Conservation (phyloP, 2,797 vertebrate species). For the Huso huso region DNA sequence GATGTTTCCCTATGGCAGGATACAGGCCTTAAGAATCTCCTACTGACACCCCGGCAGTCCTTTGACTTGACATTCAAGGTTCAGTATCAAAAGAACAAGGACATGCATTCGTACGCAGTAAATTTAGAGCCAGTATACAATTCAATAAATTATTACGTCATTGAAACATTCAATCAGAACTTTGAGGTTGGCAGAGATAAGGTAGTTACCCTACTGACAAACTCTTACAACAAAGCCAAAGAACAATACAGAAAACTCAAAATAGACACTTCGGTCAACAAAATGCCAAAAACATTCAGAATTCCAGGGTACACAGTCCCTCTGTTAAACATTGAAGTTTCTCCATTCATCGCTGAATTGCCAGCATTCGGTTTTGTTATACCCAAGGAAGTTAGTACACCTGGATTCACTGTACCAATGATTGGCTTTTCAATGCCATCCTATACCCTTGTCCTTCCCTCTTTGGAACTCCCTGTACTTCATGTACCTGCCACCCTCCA, state of each 20-base stretch:
- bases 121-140: slow-evolving; percentile 65
- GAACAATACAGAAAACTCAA: slow-evolving; percentile 67
- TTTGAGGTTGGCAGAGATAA: slow-evolving; percentile 65
- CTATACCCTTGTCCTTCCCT: slow-evolving; percentile 73
- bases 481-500: slow-evolving; percentile 66
- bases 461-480: slow-evolving; percentile 64
- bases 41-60: slow-evolving; percentile 77
- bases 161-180: slow-evolving; percentile 44
- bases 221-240: slow-evolving; percentile 72
- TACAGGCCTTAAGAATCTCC: slow-evolving; percentile 67
- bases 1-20: slow-evolving; percentile 81
- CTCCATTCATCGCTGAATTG: slow-evolving; percentile 74
- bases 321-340: slow-evolving; percentile 71
- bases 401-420: slow-evolving; percentile 67
- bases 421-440: slow-evolving; percentile 76
- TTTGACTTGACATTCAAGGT: slow-evolving; percentile 75
- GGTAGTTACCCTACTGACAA: slow-evolving; percentile 54
- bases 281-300: slow-evolving; percentile 62
- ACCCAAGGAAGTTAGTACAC: slow-evolving; percentile 77
- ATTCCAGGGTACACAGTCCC: slow-evolving; percentile 81
- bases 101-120: slow-evolving; percentile 61
- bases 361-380: slow-evolving; percentile 70
- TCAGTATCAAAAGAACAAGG: slow-evolving; percentile 81
- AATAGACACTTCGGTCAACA: slow-evolving; percentile 57
- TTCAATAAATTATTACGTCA: slow-evolving; percentile 51